Conservation (phyloP, 2,888 invertebrate species). For the Troglohyphantes excavatus region DNA sequence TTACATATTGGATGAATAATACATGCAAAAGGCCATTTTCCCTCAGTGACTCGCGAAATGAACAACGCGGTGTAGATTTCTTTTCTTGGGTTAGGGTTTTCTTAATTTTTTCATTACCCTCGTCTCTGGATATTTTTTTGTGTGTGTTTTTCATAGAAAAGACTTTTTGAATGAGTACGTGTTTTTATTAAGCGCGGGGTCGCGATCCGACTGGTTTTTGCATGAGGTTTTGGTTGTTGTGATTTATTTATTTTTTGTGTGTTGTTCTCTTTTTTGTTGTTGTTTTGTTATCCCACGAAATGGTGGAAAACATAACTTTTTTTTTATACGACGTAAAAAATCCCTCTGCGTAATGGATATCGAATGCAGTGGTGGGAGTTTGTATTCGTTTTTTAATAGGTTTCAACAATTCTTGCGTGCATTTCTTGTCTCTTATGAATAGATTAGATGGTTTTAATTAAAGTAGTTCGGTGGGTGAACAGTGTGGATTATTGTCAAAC, state of each 20-base stretch:
- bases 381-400: not conserved
- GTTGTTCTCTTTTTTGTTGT: not conserved
- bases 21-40: constrained; percentile 3
- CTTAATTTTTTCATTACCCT: not conserved
- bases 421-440: not conserved
- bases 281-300: not conserved
- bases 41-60: not conserved
- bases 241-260: not conserved
- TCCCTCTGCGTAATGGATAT: too few species aligned
- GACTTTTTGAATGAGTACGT: not conserved
- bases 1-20: constrained; percentile 9
- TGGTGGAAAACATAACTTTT: too few species aligned
- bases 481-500: too few species aligned
- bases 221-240: not conserved
- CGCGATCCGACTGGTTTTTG: not conserved
- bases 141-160: not conserved
- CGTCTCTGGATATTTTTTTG: not conserved
- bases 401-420: not conserved
- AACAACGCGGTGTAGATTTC: not conserved
- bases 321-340: too few species aligned
- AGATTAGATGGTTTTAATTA: not conserved
- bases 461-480: too few species aligned
- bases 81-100: not conserved
- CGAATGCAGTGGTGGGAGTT: not conserved
- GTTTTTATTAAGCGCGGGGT: constrained; percentile 1